Conservation (phyloP, 2,113 vertebrate genomes). For the Oreochromis aureus region DNA sequence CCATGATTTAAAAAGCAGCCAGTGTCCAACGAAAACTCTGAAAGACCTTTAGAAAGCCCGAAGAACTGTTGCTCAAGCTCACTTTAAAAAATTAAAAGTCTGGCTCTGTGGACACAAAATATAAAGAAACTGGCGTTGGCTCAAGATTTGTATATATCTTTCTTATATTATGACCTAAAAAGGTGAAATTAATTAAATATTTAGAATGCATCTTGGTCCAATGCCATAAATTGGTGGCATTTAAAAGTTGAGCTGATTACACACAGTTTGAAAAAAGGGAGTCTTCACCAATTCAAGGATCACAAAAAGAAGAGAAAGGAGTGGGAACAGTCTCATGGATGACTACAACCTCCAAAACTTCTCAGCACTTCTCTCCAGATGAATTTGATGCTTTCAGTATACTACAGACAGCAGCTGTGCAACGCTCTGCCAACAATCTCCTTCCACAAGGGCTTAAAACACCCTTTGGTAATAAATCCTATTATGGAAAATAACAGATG, state of each 20-base stretch:
- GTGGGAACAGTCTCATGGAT: not conserved
- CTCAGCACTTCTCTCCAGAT: not conserved
- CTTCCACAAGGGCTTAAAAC: not conserved
- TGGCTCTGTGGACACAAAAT: not conserved
- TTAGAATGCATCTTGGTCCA: not conserved
- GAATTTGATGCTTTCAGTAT: fast-evolving
- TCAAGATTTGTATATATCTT: not conserved
- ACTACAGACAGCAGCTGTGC: not conserved
- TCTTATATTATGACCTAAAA: not conserved
- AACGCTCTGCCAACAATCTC: not conserved
- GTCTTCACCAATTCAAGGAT: not conserved
- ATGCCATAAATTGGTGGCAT: not conserved
- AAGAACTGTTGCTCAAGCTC: not conserved
- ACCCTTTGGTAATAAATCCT: not conserved
- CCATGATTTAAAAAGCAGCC: not conserved
- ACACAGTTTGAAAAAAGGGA: not conserved
- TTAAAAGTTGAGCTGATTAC: not conserved
- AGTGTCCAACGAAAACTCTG: not conserved
- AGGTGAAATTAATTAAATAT: not conserved
- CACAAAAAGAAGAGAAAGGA: not conserved
- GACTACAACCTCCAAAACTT: fast-evolving
- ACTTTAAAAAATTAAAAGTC: not conserved
- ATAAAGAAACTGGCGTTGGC: not conserved
- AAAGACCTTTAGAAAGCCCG: not conserved
- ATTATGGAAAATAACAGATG: not conserved